phyloP scores from a whole-genome alignment of 2,888 invertebrate genomes.

The Teleogryllus oceanicus region DNA sequence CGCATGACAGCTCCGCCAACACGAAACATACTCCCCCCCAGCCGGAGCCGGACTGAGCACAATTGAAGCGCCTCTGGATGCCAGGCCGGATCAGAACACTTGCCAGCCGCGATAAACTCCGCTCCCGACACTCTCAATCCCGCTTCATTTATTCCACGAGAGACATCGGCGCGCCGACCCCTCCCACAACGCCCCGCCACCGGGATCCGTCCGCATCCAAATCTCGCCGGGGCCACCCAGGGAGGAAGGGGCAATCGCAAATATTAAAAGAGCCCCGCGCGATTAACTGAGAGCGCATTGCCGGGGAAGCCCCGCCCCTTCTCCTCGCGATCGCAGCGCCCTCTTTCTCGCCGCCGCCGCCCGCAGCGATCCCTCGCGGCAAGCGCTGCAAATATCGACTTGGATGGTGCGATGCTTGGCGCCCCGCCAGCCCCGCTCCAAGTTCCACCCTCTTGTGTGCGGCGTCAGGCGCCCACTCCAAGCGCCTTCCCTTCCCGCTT shows the following conservation, averaged over 20 bases:
- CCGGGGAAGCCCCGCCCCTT: neutral
- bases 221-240: neutral
- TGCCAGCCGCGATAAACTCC: neutral
- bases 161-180: neutral
- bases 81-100: neutral
- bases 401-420: neutral
- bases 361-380: neutral
- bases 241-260: neutral
- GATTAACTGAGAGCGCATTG: neutral
- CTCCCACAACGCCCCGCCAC: neutral
- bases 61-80: no score
- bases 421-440: neutral
- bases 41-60: no score
- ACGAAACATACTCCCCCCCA: no score
- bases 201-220: neutral
- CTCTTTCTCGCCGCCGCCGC: neutral
- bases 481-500: no score
- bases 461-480: no score
- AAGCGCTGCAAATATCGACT: neutral
- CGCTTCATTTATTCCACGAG: neutral
- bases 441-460: neutral
- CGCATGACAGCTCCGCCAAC: no score
- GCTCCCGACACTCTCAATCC: neutral
- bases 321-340: neutral
- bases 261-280: neutral